Conservation (phyloP, 2,113 vertebrate genomes). For the Phylloscopus trochilus region DNA sequence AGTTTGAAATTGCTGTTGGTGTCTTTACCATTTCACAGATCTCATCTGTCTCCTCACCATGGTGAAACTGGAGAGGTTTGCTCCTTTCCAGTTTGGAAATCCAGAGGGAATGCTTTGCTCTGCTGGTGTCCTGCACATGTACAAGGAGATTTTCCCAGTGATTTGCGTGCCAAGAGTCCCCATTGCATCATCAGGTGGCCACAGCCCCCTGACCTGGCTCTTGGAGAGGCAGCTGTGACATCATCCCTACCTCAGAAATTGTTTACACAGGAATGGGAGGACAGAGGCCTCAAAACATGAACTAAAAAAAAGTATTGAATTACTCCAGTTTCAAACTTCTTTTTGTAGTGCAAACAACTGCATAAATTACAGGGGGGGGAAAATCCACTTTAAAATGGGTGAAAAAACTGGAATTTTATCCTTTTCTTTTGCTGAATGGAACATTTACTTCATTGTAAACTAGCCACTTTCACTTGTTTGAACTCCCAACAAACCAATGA, state of each 20-base stretch:
- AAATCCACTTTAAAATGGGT: not conserved
- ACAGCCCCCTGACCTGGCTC: not conserved
- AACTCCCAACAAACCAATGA: not conserved
- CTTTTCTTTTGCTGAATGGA: not conserved
- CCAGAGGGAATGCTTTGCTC: not conserved
- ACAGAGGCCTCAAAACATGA: not conserved
- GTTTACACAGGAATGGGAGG: not conserved
- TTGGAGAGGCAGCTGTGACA: not conserved
- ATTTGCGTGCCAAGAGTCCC: not conserved
- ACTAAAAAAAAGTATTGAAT: not conserved
- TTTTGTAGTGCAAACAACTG: not conserved
- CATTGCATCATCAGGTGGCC: not conserved
- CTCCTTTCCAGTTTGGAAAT: not conserved
- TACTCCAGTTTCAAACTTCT: not conserved
- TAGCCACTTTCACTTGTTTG: not conserved
- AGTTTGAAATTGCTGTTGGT: not conserved
- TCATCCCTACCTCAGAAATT: not conserved
- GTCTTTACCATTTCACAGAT: not conserved
- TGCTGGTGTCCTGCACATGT: not conserved
- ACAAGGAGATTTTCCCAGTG: not conserved
- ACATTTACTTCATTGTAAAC: not conserved
- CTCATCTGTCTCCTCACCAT: not conserved
- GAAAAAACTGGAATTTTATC: not conserved
- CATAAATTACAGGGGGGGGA: not conserved
- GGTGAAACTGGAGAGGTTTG: not conserved